phyloP scores from a whole-genome alignment of 2,113 vertebrate genomes.

The Sarotherodon lohbergeri region DNA sequence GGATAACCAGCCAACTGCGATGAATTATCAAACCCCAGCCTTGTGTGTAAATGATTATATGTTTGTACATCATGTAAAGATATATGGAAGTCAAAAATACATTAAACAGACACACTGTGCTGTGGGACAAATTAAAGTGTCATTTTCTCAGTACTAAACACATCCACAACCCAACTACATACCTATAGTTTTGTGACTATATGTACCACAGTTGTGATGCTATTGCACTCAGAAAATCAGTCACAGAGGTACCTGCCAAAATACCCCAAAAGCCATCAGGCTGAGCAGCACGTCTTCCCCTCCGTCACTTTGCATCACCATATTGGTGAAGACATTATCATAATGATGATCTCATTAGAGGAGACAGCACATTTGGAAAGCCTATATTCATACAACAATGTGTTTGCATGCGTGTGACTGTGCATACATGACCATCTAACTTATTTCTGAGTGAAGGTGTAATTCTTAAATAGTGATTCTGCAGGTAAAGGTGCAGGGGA shows the following conservation, averaged over 20 bases:
- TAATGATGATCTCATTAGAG: slow-evolving; percentile 5
- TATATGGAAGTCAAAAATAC: background rate
- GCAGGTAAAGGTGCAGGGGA: slow-evolving; percentile 5
- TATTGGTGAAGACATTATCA: slow-evolving; percentile 24
- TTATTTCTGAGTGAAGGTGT: background rate
- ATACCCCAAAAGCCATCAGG: background rate
- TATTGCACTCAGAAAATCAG: background rate
- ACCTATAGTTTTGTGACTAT: background rate
- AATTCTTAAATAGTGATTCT: background rate
- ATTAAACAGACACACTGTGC: background rate
- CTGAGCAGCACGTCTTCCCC: background rate
- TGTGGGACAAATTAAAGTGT: background rate
- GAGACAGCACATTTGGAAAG: background rate
- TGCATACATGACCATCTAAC: background rate
- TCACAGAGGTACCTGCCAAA: background rate
- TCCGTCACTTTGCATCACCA: slow-evolving; percentile 1
- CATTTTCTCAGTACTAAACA: background rate
- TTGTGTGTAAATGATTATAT: background rate
- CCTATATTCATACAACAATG: background rate
- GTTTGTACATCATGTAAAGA: background rate
- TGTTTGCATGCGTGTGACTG: background rate
- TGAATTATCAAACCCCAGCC: background rate
- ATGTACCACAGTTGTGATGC: background rate
- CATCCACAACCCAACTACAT: background rate
- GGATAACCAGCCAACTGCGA: background rate